A percentile compares a stretch with the other conserved stretches of the same genome.
phyloP scores from a whole-genome alignment of 1,140 invertebrate species.

The Euura lappo region DNA sequence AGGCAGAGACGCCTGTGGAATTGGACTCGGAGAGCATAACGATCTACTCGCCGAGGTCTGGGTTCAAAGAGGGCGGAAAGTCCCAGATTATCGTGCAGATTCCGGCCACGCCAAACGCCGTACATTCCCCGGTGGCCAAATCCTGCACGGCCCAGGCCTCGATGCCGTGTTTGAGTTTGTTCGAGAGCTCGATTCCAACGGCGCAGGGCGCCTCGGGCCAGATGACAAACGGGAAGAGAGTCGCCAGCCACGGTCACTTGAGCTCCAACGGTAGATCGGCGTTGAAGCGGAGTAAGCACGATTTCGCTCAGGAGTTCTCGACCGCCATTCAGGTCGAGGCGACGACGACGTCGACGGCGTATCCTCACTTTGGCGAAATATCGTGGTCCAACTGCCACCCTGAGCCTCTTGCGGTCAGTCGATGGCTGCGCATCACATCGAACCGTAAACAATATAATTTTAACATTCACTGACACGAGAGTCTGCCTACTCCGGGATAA shows the following conservation, averaged over 20 bases:
- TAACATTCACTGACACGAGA: constrained; percentile 62
- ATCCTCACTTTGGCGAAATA: constrained; percentile 53
- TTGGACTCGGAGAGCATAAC: constrained; percentile 38
- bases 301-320: constrained; percentile 43
- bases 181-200: constrained; percentile 38
- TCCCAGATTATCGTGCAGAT: constrained; percentile 44
- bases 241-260: constrained; percentile 36
- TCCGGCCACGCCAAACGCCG: constrained; percentile 36
- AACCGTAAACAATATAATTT: constrained; percentile 60
- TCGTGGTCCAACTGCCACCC: constrained; percentile 58
- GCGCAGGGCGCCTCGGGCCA: constrained; percentile 31
- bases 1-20: constrained; percentile 43
- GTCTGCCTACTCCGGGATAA: constrained; percentile 59
- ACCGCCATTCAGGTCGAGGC: constrained; percentile 53
- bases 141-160: constrained; percentile 36
- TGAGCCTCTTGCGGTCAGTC: constrained; percentile 55
- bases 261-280: constrained; percentile 30
- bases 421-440: constrained; percentile 57
- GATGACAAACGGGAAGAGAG: constrained; percentile 48
- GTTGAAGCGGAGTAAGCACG: constrained; percentile 43
- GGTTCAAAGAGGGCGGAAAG: constrained; percentile 43
- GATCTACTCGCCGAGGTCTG: constrained; percentile 41
- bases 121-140: constrained; percentile 27
- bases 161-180: constrained; percentile 39
- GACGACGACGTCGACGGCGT: constrained; percentile 48